Conservation (phyloP, 2,888 invertebrate genomes). For the Hydriomena furcata region DNA sequence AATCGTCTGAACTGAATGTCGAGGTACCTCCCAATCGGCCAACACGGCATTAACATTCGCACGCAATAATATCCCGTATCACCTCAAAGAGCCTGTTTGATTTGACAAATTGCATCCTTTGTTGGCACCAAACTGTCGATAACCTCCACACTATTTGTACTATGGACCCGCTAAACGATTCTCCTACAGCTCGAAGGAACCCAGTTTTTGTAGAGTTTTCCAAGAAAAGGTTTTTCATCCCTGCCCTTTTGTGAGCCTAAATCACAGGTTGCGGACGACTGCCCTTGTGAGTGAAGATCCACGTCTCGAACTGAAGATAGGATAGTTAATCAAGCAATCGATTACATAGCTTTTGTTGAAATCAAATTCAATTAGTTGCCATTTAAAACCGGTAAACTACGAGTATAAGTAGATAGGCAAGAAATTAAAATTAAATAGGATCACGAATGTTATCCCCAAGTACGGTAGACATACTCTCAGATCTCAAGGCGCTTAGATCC, state of each 20-base stretch:
- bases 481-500: too few relatives aligned
- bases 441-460: too few relatives aligned
- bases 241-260: constrained; percentile 30
- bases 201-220: constrained; percentile 32
- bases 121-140: constrained; percentile 64
- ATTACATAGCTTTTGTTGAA: too few relatives aligned
- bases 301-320: background rate
- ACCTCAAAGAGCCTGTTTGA: constrained; percentile 57
- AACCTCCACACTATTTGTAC: constrained; percentile 45
- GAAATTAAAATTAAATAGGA: too few relatives aligned
- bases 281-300: constrained; percentile 2
- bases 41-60: too few relatives aligned
- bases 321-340: background rate
- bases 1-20: too few relatives aligned
- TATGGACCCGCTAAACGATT: constrained; percentile 54
- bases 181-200: constrained; percentile 46
- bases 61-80: constrained; percentile 25
- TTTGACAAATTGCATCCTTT: constrained; percentile 77
- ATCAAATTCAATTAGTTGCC: too few relatives aligned
- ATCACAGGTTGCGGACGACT: constrained; percentile 9
- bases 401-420: too few relatives aligned
- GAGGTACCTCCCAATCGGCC: too few relatives aligned
- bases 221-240: constrained; percentile 30
- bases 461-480: too few relatives aligned
- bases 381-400: too few relatives aligned